A percentile compares a stretch with the other conserved stretches of the same genome.
Evolutionary conservation across 2,797 vertebrate genomes (phyloP).

Genomic region (Diplodus sargus): DNA sequence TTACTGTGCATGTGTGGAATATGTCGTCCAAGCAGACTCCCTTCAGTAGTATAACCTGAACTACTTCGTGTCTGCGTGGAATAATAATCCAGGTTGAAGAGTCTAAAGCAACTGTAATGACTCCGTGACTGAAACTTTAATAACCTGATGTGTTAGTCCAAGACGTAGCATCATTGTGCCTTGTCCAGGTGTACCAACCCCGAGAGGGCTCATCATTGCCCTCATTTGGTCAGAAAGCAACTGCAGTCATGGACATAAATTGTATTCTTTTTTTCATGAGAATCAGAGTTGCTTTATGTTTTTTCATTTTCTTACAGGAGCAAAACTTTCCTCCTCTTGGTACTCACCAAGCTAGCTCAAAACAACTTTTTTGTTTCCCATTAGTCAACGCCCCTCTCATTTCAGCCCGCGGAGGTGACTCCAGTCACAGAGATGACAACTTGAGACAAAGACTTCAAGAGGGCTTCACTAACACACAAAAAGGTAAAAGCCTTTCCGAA

Average conservation of each 20-base stretch:
- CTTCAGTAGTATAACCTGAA: no score
- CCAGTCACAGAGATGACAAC: conserved; percentile 30
- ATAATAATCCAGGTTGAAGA: neutral
- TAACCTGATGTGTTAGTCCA: neutral
- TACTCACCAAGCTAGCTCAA: neutral
- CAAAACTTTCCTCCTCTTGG: neutral
- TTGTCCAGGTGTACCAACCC: neutral
- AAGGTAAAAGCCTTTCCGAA: conserved; percentile 39
- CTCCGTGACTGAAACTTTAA: neutral
- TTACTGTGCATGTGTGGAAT: no score
- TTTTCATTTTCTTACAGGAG: neutral
- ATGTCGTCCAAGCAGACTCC: no score
- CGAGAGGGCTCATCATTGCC: neutral
- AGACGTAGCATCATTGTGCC: neutral
- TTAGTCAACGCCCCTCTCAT: conserved; percentile 11
- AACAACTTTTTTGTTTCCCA: neutral
- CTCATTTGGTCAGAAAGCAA: neutral
- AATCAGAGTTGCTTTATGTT: neutral
- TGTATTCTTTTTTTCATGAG: neutral
- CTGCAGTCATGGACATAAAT: no score
- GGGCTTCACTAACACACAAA: conserved; percentile 37
- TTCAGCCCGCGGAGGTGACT: conserved; percentile 54
- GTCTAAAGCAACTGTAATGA: neutral
- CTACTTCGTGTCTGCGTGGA: no score
- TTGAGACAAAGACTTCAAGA: conserved; percentile 34